Evolutionary conservation across 2,888 invertebrate genomes (phyloP).

Genomic region (Lypha dubia): DNA sequence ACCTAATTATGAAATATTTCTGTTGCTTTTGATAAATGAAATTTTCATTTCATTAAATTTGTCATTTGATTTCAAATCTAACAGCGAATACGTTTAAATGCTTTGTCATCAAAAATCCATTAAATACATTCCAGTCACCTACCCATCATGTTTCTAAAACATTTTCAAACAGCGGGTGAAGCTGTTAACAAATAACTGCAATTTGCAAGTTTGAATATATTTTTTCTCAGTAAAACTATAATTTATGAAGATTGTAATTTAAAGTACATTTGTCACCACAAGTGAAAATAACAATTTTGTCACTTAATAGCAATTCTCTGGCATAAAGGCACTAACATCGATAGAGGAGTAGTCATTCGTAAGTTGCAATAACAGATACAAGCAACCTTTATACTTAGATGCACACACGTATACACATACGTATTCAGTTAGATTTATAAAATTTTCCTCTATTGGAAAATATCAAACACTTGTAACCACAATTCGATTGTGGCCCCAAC

Average conservation of each 20-base stretch:
- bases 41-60: slow-evolving; percentile 70
- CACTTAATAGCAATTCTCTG: slow-evolving; percentile 73
- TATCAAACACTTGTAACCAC: slow-evolving; percentile 72
- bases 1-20: neutral
- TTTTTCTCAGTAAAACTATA: slow-evolving; percentile 68
- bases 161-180: slow-evolving; percentile 18
- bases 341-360: slow-evolving; percentile 44
- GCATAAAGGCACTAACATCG: slow-evolving; percentile 49
- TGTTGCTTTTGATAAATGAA: slow-evolving; percentile 24
- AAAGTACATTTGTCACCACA: slow-evolving; percentile 74
- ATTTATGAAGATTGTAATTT: slow-evolving; percentile 73
- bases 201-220: slow-evolving; percentile 38
- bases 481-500: slow-evolving; percentile 75
- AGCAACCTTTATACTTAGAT: slow-evolving; percentile 34
- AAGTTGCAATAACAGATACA: slow-evolving; percentile 56
- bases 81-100: slow-evolving; percentile 45
- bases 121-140: too few species aligned
- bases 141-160: slow-evolving; percentile 23
- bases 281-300: slow-evolving; percentile 75
- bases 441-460: slow-evolving; percentile 56
- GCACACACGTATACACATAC: neutral
- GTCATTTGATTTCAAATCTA: slow-evolving; percentile 59
- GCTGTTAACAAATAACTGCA: slow-evolving; percentile 12
- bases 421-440: slow-evolving; percentile 24
- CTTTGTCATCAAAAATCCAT: slow-evolving; percentile 74